phyloP scores from a whole-genome alignment of 2,797 vertebrate species.

The Halcyon smyrnensis region DNA sequence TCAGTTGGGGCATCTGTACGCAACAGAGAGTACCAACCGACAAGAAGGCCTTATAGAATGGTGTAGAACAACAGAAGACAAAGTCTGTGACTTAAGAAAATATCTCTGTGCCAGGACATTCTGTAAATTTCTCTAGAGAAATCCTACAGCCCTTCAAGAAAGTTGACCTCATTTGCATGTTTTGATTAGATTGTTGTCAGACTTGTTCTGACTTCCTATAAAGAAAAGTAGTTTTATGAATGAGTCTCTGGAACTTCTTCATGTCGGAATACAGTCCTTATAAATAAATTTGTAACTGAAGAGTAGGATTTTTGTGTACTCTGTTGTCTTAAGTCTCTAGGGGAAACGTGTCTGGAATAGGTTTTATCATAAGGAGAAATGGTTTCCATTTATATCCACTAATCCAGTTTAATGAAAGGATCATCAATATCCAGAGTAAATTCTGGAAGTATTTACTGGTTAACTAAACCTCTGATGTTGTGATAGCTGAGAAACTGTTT shows the following conservation, averaged over 20 bases:
- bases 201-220: slow-evolving; percentile 38
- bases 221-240: slow-evolving; percentile 4
- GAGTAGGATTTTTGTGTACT: not conserved
- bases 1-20: not conserved
- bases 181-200: slow-evolving; percentile 79
- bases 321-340: not conserved
- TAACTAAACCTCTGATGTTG: slow-evolving; percentile 18
- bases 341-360: not conserved
- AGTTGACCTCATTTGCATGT: slow-evolving; percentile 81
- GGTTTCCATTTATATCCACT: not conserved
- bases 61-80: slow-evolving; percentile 11
- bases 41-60: not conserved
- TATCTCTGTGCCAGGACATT: slow-evolving; percentile 44
- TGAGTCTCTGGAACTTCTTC: slow-evolving; percentile 4
- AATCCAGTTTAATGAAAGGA: slow-evolving; percentile 11
- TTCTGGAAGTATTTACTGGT: slow-evolving; percentile 51
- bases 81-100: slow-evolving; percentile 50
- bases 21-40: slow-evolving; percentile 26
- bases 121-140: slow-evolving; percentile 79
- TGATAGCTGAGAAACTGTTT: not conserved
- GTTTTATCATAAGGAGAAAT: not conserved
- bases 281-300: not conserved
- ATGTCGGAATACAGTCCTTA: not conserved
- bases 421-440: not conserved
- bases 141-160: slow-evolving; percentile 75